Conservation (phyloP, 2,113 vertebrate genomes). For the Hypomesus transpacificus region DNA sequence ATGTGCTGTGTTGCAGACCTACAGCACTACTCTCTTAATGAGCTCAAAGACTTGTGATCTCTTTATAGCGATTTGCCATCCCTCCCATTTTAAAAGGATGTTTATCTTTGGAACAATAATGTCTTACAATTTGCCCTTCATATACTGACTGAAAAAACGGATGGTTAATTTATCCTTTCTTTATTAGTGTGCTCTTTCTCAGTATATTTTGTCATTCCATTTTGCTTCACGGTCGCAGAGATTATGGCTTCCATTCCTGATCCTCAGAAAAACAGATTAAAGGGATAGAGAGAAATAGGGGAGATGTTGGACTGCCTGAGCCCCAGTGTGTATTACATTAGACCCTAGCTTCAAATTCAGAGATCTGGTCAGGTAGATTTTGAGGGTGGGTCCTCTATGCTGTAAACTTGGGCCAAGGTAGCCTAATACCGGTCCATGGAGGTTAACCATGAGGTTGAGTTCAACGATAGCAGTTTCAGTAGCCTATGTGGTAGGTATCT, state of each 20-base stretch:
- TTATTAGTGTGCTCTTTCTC: neutral
- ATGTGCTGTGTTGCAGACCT: neutral
- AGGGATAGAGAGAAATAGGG: conserved; percentile 25
- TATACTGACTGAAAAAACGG: too few species aligned
- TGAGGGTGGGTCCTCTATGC: conserved; percentile 37
- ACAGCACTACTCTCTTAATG: neutral
- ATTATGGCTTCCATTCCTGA: conserved; percentile 36
- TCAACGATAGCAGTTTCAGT: neutral
- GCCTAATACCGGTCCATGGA: too few species aligned
- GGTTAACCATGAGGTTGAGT: neutral
- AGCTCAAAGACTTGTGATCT: conserved; percentile 5
- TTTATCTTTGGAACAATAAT: neutral
- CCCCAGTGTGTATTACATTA: conserved; percentile 59
- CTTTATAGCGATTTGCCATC: neutral
- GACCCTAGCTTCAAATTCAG: conserved; percentile 54
- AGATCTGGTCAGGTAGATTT: conserved; percentile 44
- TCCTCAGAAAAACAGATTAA: conserved; percentile 65
- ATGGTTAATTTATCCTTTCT: neutral
- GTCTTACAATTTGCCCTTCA: too few species aligned
- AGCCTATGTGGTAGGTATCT: conserved; percentile 13
- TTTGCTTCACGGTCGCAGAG: conserved; percentile 22
- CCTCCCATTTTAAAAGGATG: neutral
- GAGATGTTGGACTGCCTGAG: conserved; percentile 29
- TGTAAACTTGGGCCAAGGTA: neutral
- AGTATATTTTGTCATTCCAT: neutral